phyloP scores from a whole-genome alignment of 1,140 invertebrate species.

The Drosophila biarmipes region DNA sequence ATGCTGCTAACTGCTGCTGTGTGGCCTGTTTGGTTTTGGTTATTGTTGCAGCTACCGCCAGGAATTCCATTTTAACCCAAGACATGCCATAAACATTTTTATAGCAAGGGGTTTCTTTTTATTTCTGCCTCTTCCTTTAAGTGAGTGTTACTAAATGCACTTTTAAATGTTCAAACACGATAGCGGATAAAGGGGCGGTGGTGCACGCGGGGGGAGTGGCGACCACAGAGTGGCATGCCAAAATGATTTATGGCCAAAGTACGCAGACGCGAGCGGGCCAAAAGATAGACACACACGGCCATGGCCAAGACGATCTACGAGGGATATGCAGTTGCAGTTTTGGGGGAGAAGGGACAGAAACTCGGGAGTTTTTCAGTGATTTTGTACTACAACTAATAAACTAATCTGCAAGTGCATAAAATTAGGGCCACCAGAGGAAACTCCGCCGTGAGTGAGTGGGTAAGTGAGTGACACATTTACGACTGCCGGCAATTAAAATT shows the following conservation, averaged over 20 bases:
- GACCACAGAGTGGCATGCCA: slow-evolving; percentile 72
- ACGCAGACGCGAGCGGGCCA: slow-evolving; percentile 63
- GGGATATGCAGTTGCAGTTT: background rate
- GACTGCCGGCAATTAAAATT: slow-evolving; percentile 78
- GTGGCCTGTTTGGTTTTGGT: slow-evolving; percentile 55
- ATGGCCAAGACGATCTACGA: slow-evolving; percentile 56
- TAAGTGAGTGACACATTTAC: slow-evolving; percentile 79
- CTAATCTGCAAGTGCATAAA: slow-evolving; percentile 83
- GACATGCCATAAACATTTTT: slow-evolving; percentile 83
- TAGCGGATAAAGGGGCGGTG: slow-evolving; percentile 27
- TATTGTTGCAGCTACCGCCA: slow-evolving; percentile 49
- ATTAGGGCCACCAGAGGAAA: slow-evolving; percentile 76
- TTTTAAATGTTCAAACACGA: slow-evolving; percentile 84
- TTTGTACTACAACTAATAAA: slow-evolving; percentile 82
- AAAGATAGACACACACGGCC: slow-evolving; percentile 56
- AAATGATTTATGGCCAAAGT: slow-evolving; percentile 83
- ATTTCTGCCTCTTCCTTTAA: slow-evolving; percentile 57
- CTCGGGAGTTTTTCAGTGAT: slow-evolving; percentile 61
- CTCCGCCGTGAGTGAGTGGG: slow-evolving; percentile 30
- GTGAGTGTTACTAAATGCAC: slow-evolving; percentile 84
- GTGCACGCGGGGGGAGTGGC: slow-evolving; percentile 18
- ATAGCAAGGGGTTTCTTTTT: slow-evolving; percentile 62
- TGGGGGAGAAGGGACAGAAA: background rate
- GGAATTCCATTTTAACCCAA: slow-evolving; percentile 76
- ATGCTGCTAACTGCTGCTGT: slow-evolving; percentile 79